Evolutionary conservation across 2,888 invertebrate species (phyloP).

Genomic region (Halocaridina rubra): DNA sequence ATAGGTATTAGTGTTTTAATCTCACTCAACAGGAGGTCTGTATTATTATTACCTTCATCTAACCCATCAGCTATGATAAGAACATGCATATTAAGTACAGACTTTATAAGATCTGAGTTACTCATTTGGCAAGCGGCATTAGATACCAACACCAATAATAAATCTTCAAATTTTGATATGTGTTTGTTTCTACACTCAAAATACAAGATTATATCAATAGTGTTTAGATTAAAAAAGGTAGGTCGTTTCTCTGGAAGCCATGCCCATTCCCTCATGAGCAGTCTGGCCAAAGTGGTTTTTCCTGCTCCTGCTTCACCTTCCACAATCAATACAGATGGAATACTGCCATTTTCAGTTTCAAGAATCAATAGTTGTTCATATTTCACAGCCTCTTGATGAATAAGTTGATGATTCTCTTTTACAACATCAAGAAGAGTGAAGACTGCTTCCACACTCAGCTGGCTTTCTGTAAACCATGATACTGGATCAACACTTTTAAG

Average conservation of each 20-base stretch:
- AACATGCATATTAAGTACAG: background rate
- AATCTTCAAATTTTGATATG: background rate
- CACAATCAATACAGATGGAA: conserved; percentile 1
- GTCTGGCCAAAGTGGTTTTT: conserved; percentile 30
- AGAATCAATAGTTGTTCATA: background rate
- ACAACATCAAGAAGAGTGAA: conserved; percentile 18
- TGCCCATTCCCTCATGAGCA: too few species aligned
- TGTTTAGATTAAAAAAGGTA: background rate
- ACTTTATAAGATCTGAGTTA: background rate
- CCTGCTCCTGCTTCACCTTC: conserved; percentile 37
- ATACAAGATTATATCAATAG: conserved; percentile 13
- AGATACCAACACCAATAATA: conserved; percentile 1
- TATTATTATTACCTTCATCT: conserved; percentile 15
- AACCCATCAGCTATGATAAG: conserved; percentile 25
- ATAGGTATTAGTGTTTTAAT: background rate
- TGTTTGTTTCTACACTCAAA: conserved; percentile 14
- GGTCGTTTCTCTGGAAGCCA: too few species aligned
- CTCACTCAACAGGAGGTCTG: background rate
- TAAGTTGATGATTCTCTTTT: background rate
- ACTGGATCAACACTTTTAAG: background rate
- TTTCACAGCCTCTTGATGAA: background rate
- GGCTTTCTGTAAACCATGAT: background rate
- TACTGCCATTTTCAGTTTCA: background rate
- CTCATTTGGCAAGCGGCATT: background rate
- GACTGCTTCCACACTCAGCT: background rate